Percentiles rank a stretch among this genome's conserved stretches.
Evolutionary conservation across 2,113 vertebrate genomes (phyloP).

Genomic region (Brachyistius frenatus): DNA sequence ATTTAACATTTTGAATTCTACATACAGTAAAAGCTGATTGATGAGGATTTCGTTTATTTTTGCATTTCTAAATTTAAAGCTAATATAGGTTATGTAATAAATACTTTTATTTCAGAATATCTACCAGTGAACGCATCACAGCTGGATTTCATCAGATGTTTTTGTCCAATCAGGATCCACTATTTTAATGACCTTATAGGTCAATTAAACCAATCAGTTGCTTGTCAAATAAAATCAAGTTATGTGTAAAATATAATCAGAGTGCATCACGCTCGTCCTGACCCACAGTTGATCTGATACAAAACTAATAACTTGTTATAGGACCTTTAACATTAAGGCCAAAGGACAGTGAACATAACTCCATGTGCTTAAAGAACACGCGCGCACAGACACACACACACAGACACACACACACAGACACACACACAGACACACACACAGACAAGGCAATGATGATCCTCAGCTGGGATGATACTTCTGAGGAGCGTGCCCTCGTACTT

Average conservation of each 20-base stretch:
- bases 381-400: neutral
- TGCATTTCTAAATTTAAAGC: too few species aligned
- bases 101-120: too few species aligned
- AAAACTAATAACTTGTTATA: neutral
- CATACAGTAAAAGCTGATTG: too few species aligned
- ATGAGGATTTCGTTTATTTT: too few species aligned
- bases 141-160: too few species aligned
- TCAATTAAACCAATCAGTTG: neutral
- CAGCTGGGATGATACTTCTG: slow-evolving; percentile 57
- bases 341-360: slow-evolving; percentile 1
- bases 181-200: neutral
- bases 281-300: neutral
- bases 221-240: neutral
- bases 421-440: slow-evolving; percentile 70
- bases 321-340: neutral
- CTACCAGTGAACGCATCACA: too few species aligned
- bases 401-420: neutral
- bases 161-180: neutral
- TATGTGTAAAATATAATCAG: neutral
- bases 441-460: slow-evolving; percentile 29
- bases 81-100: too few species aligned
- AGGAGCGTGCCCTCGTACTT: slow-evolving; percentile 48
- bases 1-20: too few species aligned
- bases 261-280: neutral
- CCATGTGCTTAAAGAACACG: neutral